These are phyloP conservation scores for Coenobita brevimanus DNA, from an alignment of 1,140 invertebrate species.

Conservation along the genomic window DNA sequence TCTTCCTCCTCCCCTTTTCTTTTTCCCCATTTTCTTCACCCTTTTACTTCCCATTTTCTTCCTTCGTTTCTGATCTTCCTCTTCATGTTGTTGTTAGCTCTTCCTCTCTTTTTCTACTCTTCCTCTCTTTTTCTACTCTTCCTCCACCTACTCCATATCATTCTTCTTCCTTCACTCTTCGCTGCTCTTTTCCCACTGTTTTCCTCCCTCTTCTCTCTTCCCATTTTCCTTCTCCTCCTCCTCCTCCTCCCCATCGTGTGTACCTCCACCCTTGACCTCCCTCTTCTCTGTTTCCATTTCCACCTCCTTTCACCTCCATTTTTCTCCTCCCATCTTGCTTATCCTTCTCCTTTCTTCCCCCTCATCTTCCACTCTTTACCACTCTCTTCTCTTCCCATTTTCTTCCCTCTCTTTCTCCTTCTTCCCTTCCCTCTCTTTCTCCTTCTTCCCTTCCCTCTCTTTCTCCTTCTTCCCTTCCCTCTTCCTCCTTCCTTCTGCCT, in stretches of 20 bases:
- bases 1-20: neutral
- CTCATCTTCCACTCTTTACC: no score
- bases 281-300: no score
- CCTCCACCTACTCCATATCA: neutral
- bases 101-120: neutral
- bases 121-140: neutral
- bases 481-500: no score
- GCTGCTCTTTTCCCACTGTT: neutral
- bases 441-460: neutral
- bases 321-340: neutral
- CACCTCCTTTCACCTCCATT: no score
- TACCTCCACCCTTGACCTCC: neutral
- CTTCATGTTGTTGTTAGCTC: no score
- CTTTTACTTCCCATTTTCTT: neutral
- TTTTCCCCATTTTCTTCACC: neutral
- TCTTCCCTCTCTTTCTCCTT: neutral
- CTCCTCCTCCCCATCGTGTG: neutral
- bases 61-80: neutral
- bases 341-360: no score
- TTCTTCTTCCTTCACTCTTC: neutral
- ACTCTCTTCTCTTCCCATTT: no score
- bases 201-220: neutral
- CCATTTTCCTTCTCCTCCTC: neutral
- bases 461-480: neutral
- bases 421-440: no score